These are phyloP conservation scores for Pogonognathellus flavescens DNA, from an alignment of 1,140 invertebrate genomes.

Conservation along the genomic window DNA sequence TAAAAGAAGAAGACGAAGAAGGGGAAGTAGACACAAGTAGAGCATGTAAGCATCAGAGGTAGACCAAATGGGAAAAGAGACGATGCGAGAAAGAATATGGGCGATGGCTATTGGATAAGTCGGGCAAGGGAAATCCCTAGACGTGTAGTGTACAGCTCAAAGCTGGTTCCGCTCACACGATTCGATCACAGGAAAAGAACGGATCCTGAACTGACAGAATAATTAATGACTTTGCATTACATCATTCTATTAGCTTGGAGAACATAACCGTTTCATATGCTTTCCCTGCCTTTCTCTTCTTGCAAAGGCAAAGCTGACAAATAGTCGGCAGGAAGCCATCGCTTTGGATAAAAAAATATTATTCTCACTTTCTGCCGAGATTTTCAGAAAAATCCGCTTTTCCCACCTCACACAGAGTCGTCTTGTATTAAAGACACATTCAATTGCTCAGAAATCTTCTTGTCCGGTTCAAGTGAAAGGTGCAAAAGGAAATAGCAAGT, in stretches of 20 bases:
- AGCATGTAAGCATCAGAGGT: conserved; percentile 3
- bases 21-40: neutral
- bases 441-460: neutral
- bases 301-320: conserved; percentile 5
- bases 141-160: conserved; percentile 40
- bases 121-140: conserved; percentile 37
- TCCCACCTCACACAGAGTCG: neutral
- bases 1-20: neutral
- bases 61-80: neutral
- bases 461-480: neutral
- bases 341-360: conserved; percentile 8
- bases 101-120: conserved; percentile 40
- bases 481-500: conserved; percentile 8
- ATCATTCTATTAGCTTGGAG: conserved; percentile 62
- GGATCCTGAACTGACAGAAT: conserved; percentile 63
- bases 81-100: conserved; percentile 14
- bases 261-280: conserved; percentile 56
- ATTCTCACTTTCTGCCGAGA: conserved; percentile 18
- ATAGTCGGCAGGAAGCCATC: conserved; percentile 50
- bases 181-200: conserved; percentile 48
- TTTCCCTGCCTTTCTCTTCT: conserved; percentile 25
- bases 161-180: conserved; percentile 52
- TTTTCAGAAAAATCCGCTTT: conserved; percentile 5
- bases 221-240: conserved; percentile 65
- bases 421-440: conserved; percentile 7